Percentiles rank a stretch among this genome's conserved stretches.
phyloP scores from a whole-genome alignment of 2,797 vertebrate genomes.

The Amniataba percoides region DNA sequence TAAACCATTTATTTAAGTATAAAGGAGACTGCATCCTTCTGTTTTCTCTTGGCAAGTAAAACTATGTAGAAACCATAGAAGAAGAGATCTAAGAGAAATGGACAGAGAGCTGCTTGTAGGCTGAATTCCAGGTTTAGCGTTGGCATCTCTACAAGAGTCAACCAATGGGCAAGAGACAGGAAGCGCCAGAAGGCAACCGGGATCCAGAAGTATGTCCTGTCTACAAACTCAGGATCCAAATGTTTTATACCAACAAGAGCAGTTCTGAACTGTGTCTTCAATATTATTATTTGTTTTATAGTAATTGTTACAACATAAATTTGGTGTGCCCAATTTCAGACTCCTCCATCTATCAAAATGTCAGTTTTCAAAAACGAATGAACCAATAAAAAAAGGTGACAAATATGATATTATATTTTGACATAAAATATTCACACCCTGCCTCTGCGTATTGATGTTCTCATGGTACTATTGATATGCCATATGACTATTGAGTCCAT shows the following conservation, averaged over 20 bases:
- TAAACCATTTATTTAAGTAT: neutral
- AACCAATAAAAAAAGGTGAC: neutral
- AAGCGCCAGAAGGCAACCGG: neutral
- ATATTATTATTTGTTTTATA: neutral
- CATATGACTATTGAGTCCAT: slow-evolving; percentile 10
- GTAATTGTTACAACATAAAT: neutral
- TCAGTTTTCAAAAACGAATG: neutral
- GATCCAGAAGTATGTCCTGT: neutral
- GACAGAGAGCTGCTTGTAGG: neutral
- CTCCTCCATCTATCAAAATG: neutral
- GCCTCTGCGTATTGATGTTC: neutral
- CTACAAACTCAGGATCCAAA: neutral
- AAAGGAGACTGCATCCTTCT: neutral
- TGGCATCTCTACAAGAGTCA: neutral
- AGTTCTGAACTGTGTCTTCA: neutral
- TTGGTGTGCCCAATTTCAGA: neutral
- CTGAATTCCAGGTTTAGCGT: neutral
- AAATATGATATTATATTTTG: slow-evolving; percentile 7
- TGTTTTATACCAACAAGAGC: neutral
- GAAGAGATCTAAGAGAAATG: neutral
- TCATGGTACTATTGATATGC: slow-evolving; percentile 22
- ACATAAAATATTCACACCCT: slow-evolving; percentile 36
- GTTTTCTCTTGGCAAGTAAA: neutral
- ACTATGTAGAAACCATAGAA: neutral
- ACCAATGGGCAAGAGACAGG: neutral